Evolutionary conservation across 2,888 invertebrate species (phyloP).

Genomic region (Ophion slaviceki): DNA sequence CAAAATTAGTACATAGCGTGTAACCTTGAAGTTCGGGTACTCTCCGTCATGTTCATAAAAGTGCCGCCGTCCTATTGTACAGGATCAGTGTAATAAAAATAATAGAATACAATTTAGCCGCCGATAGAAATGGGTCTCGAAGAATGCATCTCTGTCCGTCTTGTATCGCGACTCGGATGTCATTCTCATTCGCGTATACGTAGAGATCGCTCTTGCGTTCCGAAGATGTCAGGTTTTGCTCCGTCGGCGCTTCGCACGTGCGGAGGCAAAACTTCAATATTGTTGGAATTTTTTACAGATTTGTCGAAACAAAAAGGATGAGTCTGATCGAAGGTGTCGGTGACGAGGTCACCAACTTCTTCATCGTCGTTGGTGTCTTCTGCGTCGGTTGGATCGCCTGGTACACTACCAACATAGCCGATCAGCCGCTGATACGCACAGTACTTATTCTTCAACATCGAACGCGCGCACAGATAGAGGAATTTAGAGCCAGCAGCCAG

Average conservation of each 20-base stretch:
- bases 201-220: not conserved
- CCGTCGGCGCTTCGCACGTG: too few species aligned
- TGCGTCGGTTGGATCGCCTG: conserved; percentile 88
- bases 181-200: not conserved
- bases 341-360: conserved; percentile 92
- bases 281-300: conserved; percentile 37
- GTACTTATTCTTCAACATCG: conserved; percentile 88
- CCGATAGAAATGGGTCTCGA: not conserved
- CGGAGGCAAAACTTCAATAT: not conserved
- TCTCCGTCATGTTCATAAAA: conserved; percentile 49
- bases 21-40: conserved; percentile 42
- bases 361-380: conserved; percentile 86
- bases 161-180: not conserved
- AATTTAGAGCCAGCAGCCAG: conserved; percentile 77
- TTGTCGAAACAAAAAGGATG: conserved; percentile 84
- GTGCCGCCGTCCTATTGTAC: conserved; percentile 17
- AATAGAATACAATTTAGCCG: conserved; percentile 1
- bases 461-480: conserved; percentile 81
- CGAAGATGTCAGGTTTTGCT: not conserved
- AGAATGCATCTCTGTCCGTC: not conserved
- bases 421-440: conserved; percentile 88
- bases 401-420: conserved; percentile 91
- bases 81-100: conserved; percentile 20
- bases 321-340: conserved; percentile 92
- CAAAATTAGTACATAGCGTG: not conserved